Evolutionary conservation across 53 echinoderm and acorn worm genomes (phyloP).

Genomic region (Henricia sp.): DNA sequence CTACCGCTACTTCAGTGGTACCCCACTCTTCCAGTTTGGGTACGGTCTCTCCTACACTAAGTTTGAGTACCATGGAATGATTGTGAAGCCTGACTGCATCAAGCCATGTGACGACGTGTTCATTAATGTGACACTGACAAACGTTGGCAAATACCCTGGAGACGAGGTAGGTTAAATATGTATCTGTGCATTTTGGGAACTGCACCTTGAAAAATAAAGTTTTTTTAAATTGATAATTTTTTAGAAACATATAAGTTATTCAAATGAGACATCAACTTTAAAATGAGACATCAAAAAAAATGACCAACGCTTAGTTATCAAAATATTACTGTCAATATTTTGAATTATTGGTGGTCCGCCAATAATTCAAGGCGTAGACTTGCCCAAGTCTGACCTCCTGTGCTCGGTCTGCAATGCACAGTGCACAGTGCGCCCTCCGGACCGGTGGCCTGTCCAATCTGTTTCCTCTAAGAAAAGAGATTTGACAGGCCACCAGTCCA

Average conservation of each 20-base stretch:
- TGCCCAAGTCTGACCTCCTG: too few relatives aligned
- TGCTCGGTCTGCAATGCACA: too few relatives aligned
- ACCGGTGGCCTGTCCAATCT: too few relatives aligned
- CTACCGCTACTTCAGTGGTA: constrained; percentile 77
- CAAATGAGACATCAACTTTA: neutral
- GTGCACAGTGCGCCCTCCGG: too few relatives aligned
- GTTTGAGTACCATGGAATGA: constrained; percentile 67
- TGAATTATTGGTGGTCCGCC: too few relatives aligned
- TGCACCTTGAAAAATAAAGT: neutral
- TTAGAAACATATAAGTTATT: neutral
- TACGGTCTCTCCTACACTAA: constrained; percentile 80
- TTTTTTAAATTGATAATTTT: too few relatives aligned
- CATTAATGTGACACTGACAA: constrained; percentile 64
- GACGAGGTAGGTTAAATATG: constrained; percentile 82
- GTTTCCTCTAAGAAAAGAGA: too few relatives aligned
- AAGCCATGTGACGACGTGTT: constrained; percentile 71
- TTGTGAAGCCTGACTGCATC: constrained; percentile 47
- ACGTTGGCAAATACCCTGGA: constrained; percentile 64
- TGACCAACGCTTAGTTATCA: too few relatives aligned
- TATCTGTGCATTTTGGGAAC: neutral
- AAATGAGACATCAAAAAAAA: neutral
- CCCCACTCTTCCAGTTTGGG: constrained; percentile 76
- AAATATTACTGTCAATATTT: too few relatives aligned
- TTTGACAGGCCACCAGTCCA: too few relatives aligned
- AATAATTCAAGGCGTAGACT: too few relatives aligned